phyloP scores from a whole-genome alignment of 2,113 vertebrate species.

The Archilochus colubris region DNA sequence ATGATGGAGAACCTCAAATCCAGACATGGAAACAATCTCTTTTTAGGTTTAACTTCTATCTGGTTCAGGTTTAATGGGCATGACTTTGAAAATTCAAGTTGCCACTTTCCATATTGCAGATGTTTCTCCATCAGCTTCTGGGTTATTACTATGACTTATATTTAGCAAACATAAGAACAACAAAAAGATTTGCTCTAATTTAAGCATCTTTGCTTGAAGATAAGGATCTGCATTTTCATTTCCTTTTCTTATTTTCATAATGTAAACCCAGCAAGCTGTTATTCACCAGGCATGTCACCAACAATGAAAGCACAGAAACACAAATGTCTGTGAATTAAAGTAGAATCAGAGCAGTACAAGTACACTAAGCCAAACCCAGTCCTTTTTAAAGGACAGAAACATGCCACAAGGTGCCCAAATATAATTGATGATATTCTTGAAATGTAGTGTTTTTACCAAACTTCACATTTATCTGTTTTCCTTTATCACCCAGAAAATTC shows the following conservation, averaged over 20 bases:
- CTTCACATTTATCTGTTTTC: neutral
- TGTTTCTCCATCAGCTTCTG: neutral
- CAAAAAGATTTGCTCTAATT: slow-evolving; percentile 37
- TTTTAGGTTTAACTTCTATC: neutral
- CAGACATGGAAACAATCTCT: neutral
- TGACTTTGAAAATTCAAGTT: neutral
- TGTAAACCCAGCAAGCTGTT: slow-evolving; percentile 41
- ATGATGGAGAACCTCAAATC: neutral
- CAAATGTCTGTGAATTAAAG: slow-evolving; percentile 46
- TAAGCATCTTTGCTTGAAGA: slow-evolving; percentile 3
- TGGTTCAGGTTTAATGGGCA: neutral
- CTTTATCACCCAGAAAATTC: neutral
- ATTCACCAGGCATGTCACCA: slow-evolving; percentile 10
- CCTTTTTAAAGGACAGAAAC: slow-evolving; percentile 33
- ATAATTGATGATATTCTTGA: slow-evolving; percentile 32
- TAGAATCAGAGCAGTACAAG: slow-evolving; percentile 14
- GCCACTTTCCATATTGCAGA: neutral
- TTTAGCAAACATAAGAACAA: slow-evolving; percentile 36
- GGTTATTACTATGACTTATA: neutral
- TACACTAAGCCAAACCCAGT: slow-evolving; percentile 1
- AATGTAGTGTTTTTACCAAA: slow-evolving; percentile 17
- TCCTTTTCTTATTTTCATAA: slow-evolving; percentile 32
- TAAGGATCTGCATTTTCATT: slow-evolving; percentile 14
- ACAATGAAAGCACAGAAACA: slow-evolving; percentile 3
- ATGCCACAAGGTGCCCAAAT: neutral